Evolutionary conservation across 2,797 vertebrate species (phyloP).

Genomic region (Gymnoscopelus microlampas): DNA sequence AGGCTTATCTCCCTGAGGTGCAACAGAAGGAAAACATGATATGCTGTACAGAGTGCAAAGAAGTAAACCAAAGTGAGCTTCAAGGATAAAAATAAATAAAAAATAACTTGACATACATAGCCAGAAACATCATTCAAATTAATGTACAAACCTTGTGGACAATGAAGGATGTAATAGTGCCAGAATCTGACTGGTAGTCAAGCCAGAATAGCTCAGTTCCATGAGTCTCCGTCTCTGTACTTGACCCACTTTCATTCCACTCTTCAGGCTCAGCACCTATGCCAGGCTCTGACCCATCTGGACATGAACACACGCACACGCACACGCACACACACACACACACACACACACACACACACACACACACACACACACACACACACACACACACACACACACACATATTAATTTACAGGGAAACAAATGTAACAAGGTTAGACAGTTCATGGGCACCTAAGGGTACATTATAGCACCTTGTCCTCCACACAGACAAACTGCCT

Average conservation of each 20-base stretch:
- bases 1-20: slow-evolving; percentile 87
- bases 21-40: slow-evolving; percentile 12
- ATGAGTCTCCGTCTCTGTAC: slow-evolving; percentile 82
- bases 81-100: too few species aligned
- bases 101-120: neutral
- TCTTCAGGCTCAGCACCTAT: slow-evolving; percentile 81
- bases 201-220: slow-evolving; percentile 91
- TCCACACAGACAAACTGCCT: too few species aligned
- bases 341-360: too few species aligned
- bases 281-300: slow-evolving; percentile 77
- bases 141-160: slow-evolving; percentile 87
- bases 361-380: too few species aligned
- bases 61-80: too few species aligned
- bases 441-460: too few species aligned
- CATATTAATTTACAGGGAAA: too few species aligned
- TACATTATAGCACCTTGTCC: too few species aligned
- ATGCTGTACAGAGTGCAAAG: neutral
- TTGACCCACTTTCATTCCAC: slow-evolving; percentile 85
- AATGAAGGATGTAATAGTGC: slow-evolving; percentile 87
- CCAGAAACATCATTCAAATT: neutral
- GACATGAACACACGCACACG: slow-evolving; percentile 20
- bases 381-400: too few species aligned
- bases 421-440: too few species aligned
- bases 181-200: slow-evolving; percentile 91
- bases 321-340: neutral